Evolutionary conservation across 1,140 invertebrate species (phyloP).

Genomic region (Hypothenemus hampei): DNA sequence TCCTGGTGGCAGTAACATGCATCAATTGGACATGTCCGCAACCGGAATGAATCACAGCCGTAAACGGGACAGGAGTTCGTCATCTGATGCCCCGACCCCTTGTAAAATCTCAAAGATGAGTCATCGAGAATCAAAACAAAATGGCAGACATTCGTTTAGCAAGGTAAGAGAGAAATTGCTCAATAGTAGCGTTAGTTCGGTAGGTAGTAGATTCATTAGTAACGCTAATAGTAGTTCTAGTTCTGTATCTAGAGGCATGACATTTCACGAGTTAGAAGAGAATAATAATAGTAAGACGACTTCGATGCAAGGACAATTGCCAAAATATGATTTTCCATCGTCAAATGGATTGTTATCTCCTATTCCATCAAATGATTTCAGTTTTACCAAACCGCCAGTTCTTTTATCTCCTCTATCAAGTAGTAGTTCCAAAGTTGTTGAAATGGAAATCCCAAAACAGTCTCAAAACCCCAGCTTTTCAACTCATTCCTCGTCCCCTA

Average conservation of each 20-base stretch:
- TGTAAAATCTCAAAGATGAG: constrained; percentile 29
- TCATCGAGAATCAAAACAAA: constrained; percentile 39
- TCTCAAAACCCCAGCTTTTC: too few relatives aligned
- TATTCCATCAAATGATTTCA: too few relatives aligned
- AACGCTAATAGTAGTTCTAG: constrained; percentile 8
- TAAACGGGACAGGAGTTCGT: constrained; percentile 40
- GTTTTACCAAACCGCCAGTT: too few relatives aligned
- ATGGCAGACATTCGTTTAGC: constrained; percentile 39
- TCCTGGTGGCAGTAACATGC: constrained; percentile 25
- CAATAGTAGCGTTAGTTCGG: constrained; percentile 18
- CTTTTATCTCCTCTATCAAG: too few relatives aligned
- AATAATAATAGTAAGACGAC: too few relatives aligned
- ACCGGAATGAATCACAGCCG: constrained; percentile 32
- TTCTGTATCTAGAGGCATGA: not conserved
- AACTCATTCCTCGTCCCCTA: too few relatives aligned
- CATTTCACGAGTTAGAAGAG: too few relatives aligned
- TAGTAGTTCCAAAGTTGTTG: too few relatives aligned
- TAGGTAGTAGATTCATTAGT: constrained; percentile 28
- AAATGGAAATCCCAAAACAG: too few relatives aligned
- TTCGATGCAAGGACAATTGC: too few relatives aligned
- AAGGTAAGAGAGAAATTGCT: constrained; percentile 42
- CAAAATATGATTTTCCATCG: too few relatives aligned
- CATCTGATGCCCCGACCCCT: constrained; percentile 8
- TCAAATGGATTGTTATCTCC: too few relatives aligned
- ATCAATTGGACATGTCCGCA: constrained; percentile 15